Evolutionary conservation across 2,797 vertebrate genomes (phyloP).

Genomic region (Thaleichthys pacificus): DNA sequence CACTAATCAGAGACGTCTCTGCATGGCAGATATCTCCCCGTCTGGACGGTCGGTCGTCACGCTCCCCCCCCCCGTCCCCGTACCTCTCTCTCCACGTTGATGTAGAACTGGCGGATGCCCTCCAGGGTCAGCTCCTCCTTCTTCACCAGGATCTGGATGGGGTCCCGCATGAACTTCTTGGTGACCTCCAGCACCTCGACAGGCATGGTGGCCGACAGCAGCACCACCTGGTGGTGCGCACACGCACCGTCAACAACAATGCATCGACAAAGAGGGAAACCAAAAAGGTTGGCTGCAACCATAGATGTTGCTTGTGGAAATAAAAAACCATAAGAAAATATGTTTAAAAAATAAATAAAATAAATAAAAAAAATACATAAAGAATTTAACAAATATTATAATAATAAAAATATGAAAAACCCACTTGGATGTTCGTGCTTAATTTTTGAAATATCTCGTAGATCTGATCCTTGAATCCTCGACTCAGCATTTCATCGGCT

Average conservation of each 20-base stretch:
- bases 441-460: conserved; percentile 79
- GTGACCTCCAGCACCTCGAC: conserved; percentile 56
- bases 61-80: neutral
- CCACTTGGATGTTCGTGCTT: conserved; percentile 75
- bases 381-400: too few species aligned
- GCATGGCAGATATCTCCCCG: too few species aligned
- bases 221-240: conserved; percentile 43
- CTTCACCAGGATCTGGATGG: conserved; percentile 55
- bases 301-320: neutral
- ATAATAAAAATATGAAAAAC: neutral
- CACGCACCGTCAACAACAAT: too few species aligned
- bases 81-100: conserved; percentile 58
- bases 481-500: conserved; percentile 78
- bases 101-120: conserved; percentile 62
- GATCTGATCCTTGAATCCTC: conserved; percentile 80
- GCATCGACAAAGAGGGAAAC: too few species aligned
- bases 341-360: neutral
- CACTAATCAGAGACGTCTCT: neutral
- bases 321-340: neutral
- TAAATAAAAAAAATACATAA: too few species aligned
- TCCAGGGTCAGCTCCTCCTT: conserved; percentile 57
- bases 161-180: conserved; percentile 57
- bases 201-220: conserved; percentile 57
- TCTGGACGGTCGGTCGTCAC: too few species aligned
- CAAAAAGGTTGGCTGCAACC: too few species aligned